Evolutionary conservation across 2,797 vertebrate genomes (phyloP), one percentile per base, ranked within the genome.

Genomic region (Ciconia nigra): DNA sequence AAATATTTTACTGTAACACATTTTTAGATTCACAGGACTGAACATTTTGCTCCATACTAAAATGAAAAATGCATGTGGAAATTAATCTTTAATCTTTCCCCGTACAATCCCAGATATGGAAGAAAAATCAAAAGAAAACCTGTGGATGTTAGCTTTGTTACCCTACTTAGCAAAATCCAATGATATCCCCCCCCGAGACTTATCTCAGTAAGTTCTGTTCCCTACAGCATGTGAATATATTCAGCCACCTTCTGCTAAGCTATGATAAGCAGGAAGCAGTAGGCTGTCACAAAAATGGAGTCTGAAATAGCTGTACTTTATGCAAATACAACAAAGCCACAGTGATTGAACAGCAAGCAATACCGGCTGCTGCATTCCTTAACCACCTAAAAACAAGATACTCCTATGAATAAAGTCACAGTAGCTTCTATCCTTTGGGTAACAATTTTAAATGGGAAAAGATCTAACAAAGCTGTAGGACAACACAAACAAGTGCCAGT

Each of bases 231-330:
- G 90, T 58, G 90, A 88, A 70, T 76, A 83, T 92, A 95, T 94
- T 49, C 95, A 96, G 84, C 71, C 82, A 66, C 96, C 96, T 96
- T 90, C 95, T 97, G 97, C 95, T 81, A 78, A 66, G 94, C 95
- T 79, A 72, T 71, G 96, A 95, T 94, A 94, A 97, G 96, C 94
- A 94, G 96, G 91, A 95, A 92, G 94, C 95, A 95, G 71, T 77
- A 96, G 94, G 93, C 90, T 95, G 96, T 79, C 93, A 89, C 87
- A 44, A 41, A 19, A 92, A 89, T 52, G 87, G 93, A 94, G 89
- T 89, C 92, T 91, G 94, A 96, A 95, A 95, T 91, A 94, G 90
- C 97, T 89, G 72, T 58, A 78, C 89, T 79, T 95, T 86, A 95
- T 97, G 94, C 93, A 96, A 96, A 96, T 83, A 39, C 88, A 90